Base-by-base conservation (phyloP, 2,888 invertebrate genomes). In the Eulithis testata region DNA sequence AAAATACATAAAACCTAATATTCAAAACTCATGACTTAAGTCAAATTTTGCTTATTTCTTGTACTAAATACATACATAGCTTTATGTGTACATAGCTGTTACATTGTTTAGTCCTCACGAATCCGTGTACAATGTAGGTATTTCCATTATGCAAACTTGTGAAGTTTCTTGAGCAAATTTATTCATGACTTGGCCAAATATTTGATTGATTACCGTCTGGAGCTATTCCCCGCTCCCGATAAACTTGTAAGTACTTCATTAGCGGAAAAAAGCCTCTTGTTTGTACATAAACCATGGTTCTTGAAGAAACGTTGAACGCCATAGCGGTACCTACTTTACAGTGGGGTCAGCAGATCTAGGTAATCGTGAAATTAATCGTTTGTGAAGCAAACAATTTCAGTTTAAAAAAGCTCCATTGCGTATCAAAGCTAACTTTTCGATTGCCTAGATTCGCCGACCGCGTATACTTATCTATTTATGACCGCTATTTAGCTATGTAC, bases 141-240 rank as follows among this genome's bases (percentile, higher is more conserved):
- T 40, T 11, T 53, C 60, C 47, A 67, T 65, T 68, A 70, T 67
- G 65, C 71, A 69, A 71, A 73, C 68, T 71, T 54, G 51, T 65
- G 49, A 73, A 73, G 65, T 69, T 85, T 80, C 80, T 76, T 49
- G 71, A 72, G 77, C 76, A 83, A 86, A 89, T 89, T 90, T 90
- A 89, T 89, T 89, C 89, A 88, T 90, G 90, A 90, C 88, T 88
- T 83, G 73, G 81, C 86, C 85, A 84, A 86, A 90, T 90, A 90
- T 90, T 91, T 92, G 91, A 92, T 92, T 91, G 91, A 92, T 92
- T 84, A 85, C 86, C 80, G 86, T 89, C 90, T 85, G 66, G 82
- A 86, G 85, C 88, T 90, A 88, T 89, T 83, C 82, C 79, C 55
- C 76, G 80, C 78, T 76, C 73, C 80, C 86, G 85, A 89, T 90